Evolutionary conservation across 2,797 vertebrate genomes (phyloP).

Genomic region (Typhlichthys eigenmanni): DNA sequence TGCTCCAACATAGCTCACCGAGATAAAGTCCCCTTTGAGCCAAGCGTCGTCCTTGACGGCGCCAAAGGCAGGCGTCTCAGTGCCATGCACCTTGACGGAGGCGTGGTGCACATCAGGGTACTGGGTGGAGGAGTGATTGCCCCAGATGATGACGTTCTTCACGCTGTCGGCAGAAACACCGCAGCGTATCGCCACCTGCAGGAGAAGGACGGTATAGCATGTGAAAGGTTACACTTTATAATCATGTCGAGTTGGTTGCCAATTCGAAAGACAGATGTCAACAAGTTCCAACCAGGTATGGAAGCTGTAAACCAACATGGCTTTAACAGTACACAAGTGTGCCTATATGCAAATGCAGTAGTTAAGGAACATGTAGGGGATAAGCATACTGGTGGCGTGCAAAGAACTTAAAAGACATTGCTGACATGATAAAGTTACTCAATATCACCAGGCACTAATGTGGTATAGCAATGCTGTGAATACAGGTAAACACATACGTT

Average conservation of each 20-base stretch:
- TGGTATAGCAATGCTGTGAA: too few relatives aligned
- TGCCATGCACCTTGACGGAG: constrained; percentile 82
- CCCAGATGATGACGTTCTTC: constrained; percentile 97
- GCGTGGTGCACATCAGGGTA: constrained; percentile 95
- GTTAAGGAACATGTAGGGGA: too few relatives aligned
- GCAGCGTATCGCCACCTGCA: constrained; percentile 88
- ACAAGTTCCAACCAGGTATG: too few relatives aligned
- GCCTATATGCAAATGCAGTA: too few relatives aligned
- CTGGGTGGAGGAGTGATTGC: constrained; percentile 96
- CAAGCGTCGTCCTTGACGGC: constrained; percentile 91
- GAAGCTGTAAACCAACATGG: too few relatives aligned
- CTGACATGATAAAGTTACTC: too few relatives aligned
- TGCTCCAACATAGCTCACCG: constrained; percentile 72
- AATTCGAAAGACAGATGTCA: too few relatives aligned
- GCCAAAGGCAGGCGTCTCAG: constrained; percentile 85
- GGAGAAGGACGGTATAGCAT: not conserved
- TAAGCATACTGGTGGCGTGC: too few relatives aligned
- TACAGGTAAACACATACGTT: too few relatives aligned
- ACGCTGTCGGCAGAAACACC: constrained; percentile 84
- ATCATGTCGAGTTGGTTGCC: not conserved
- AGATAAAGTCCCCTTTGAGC: constrained; percentile 93
- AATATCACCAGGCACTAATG: too few relatives aligned
- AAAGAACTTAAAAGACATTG: too few relatives aligned
- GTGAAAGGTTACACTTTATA: not conserved
- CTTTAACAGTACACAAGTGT: too few relatives aligned